Evolutionary conservation across 1,140 invertebrate genomes (phyloP).

Genomic region (Dendroctonus ponderosae): DNA sequence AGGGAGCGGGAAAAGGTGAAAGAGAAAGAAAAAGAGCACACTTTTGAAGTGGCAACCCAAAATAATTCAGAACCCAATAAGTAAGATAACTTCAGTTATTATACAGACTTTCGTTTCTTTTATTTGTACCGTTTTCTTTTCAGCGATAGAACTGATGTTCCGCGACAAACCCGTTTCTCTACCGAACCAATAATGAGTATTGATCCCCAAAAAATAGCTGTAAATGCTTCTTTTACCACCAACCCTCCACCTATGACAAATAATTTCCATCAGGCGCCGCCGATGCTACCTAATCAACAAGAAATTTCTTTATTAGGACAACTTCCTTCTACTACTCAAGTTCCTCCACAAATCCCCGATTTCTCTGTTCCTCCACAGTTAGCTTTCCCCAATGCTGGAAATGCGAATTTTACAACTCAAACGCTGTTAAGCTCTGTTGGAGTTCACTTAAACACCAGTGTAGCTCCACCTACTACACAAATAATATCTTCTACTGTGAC

Average conservation of each 20-base stretch:
- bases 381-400: not conserved
- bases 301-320: conserved; percentile 3
- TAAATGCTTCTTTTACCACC: conserved; percentile 41
- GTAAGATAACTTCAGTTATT: not conserved
- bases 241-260: conserved; percentile 23
- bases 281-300: not conserved
- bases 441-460: conserved; percentile 3
- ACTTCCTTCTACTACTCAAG: conserved; percentile 3
- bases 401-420: conserved; percentile 1
- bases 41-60: not conserved
- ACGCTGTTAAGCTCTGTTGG: not conserved
- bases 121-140: conserved; percentile 10
- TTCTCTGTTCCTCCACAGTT: not conserved
- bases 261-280: conserved; percentile 5
- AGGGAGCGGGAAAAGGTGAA: conserved; percentile 23
- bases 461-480: conserved; percentile 2
- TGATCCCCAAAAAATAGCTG: conserved; percentile 46
- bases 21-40: conserved; percentile 10
- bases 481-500: conserved; percentile 12
- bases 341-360: not conserved
- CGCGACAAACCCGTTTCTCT: conserved; percentile 39
- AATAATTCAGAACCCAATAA: not conserved
- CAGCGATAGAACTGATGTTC: conserved; percentile 37
- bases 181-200: conserved; percentile 38
- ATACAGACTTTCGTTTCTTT: not conserved